These are phyloP conservation scores for Lamellibrachia luymesi DNA, from an alignment of 1,140 invertebrate genomes.

Conservation along the genomic window DNA sequence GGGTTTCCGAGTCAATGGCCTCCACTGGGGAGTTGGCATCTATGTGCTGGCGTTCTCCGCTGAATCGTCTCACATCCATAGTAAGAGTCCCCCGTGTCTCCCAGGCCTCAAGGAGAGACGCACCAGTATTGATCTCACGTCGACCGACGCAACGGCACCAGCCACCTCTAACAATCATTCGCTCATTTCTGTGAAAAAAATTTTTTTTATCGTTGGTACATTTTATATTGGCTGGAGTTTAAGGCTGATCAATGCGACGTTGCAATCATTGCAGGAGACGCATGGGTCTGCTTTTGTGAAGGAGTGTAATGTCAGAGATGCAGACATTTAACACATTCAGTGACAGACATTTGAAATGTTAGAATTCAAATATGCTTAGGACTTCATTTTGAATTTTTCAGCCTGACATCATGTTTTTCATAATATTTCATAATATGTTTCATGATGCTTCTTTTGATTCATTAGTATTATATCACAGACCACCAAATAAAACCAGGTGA, in stretches of 20 bases:
- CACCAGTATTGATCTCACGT: background rate
- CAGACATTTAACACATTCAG: background rate
- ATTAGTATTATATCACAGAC: background rate
- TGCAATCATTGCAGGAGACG: background rate
- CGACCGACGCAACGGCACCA: background rate
- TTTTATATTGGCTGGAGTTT: background rate
- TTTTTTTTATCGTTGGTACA: background rate
- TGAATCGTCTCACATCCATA: background rate
- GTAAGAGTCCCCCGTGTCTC: background rate
- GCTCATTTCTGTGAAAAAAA: background rate
- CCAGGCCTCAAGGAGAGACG: background rate
- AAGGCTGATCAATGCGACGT: background rate
- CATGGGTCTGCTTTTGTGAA: background rate
- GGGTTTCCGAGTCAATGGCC: background rate
- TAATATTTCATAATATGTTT: background rate
- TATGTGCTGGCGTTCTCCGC: background rate
- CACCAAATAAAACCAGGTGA: too few relatives aligned
- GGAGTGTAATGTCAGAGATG: background rate
- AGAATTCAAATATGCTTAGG: background rate
- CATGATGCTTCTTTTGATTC: background rate
- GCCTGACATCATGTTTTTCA: too few relatives aligned
- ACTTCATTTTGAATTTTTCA: background rate
- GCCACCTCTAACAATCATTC: background rate
- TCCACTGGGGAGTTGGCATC: background rate
- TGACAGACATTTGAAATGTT: background rate